Conservation (phyloP, 2,888 invertebrate genomes). For the Acleris sparsana region DNA sequence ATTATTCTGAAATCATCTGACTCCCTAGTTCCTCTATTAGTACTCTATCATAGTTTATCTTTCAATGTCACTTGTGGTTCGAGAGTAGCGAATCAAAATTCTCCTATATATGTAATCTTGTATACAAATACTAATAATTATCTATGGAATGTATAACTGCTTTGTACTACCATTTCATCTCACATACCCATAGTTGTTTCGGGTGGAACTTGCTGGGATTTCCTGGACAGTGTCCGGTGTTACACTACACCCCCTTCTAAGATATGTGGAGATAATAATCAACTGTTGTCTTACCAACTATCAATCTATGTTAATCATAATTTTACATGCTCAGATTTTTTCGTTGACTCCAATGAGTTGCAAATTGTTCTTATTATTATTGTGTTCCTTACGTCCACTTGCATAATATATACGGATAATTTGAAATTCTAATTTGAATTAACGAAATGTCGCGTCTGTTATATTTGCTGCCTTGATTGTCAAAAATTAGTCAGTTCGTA, state of each 20-base stretch:
- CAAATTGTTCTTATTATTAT: background rate
- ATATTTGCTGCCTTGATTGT: too few relatives aligned
- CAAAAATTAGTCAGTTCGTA: background rate
- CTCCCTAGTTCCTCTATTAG: conserved; percentile 17
- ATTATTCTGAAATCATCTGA: conserved; percentile 4
- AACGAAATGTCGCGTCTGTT: too few relatives aligned
- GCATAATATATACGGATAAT: background rate
- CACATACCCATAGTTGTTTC: conserved; percentile 48
- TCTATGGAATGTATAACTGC: conserved; percentile 67
- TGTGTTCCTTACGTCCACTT: background rate
- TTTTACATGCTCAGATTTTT: too few relatives aligned
- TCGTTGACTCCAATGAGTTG: background rate
- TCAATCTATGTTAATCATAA: too few relatives aligned
- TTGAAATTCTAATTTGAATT: background rate
- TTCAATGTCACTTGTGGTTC: conserved; percentile 40
- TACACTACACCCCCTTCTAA: conserved; percentile 19
- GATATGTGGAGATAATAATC: conserved; percentile 9
- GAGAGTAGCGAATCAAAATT: conserved; percentile 36
- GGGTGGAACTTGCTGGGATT: conserved; percentile 67
- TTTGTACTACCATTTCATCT: conserved; percentile 69
- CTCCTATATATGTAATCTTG: conserved; percentile 36
- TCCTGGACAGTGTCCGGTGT: conserved; percentile 59
- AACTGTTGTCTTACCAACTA: background rate
- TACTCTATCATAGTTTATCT: conserved; percentile 14
- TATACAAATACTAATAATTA: conserved; percentile 35